Conservation (phyloP, 2,888 invertebrate species). For the Drosophila prostipennis region DNA sequence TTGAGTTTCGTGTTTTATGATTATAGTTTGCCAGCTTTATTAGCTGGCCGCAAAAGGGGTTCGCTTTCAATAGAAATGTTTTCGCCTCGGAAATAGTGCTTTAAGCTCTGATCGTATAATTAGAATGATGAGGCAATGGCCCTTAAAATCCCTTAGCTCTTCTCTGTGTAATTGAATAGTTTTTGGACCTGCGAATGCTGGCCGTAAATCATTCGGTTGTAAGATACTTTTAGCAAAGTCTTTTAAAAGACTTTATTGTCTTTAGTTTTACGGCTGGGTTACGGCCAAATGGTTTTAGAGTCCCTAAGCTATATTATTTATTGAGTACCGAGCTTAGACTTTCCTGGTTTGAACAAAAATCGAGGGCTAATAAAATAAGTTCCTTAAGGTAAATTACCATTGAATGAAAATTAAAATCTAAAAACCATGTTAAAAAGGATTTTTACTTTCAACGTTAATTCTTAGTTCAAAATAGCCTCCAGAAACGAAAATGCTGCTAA, state of each 20-base stretch:
- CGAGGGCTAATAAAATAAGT: neutral
- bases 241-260: conserved; percentile 12
- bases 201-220: conserved; percentile 23
- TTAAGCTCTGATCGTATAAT: conserved; percentile 42
- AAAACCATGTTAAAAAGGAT: neutral
- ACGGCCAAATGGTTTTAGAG: neutral
- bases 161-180: conserved; percentile 36
- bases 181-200: conserved; percentile 12
- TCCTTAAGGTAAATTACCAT: neutral
- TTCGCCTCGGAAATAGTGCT: conserved; percentile 12
- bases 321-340: conserved; percentile 9
- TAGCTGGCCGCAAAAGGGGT: conserved; percentile 32
- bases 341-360: neutral
- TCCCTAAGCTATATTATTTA: conserved; percentile 10
- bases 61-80: conserved; percentile 31
- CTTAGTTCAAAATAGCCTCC: too few relatives aligned
- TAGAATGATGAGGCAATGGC: conserved; percentile 36
- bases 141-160: conserved; percentile 25
- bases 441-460: neutral
- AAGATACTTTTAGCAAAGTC: neutral
- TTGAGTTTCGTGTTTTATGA: conserved; percentile 78
- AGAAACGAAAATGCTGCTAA: too few relatives aligned
- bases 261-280: conserved; percentile 11
- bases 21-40: conserved; percentile 63
- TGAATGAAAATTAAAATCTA: neutral